Conservation (phyloP, 2,888 invertebrate species). For the Perizoma affinitatum region DNA sequence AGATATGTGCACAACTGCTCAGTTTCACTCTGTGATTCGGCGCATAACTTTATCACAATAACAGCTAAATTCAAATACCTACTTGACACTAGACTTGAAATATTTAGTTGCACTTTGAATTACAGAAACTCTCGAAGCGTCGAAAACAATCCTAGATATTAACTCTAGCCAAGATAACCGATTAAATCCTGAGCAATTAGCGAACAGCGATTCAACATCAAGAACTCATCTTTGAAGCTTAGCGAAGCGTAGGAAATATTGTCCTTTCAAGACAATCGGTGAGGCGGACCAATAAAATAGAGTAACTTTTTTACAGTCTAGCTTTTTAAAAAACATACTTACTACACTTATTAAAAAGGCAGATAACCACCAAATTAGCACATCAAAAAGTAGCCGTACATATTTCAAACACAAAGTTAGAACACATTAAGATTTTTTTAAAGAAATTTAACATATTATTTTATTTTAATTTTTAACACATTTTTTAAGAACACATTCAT, state of each 20-base stretch:
- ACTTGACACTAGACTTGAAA: neutral
- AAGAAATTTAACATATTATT: too few relatives aligned
- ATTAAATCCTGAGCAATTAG: conserved; percentile 11
- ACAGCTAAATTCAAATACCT: conserved; percentile 7
- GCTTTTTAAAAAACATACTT: too few relatives aligned
- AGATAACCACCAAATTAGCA: too few relatives aligned
- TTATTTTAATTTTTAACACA: too few relatives aligned
- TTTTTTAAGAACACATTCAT: too few relatives aligned
- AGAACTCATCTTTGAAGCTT: conserved; percentile 30
- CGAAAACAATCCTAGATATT: conserved; percentile 16
- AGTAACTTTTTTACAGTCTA: conserved; percentile 1
- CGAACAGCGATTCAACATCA: conserved; percentile 6
- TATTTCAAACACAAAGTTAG: too few relatives aligned
- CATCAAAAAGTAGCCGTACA: too few relatives aligned
- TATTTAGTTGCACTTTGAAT: neutral
- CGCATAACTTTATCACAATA: conserved; percentile 5
- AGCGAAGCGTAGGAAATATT: conserved; percentile 33
- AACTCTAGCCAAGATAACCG: conserved; percentile 11
- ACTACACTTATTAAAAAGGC: too few relatives aligned
- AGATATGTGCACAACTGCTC: conserved; percentile 46
- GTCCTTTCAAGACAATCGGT: conserved; percentile 48
- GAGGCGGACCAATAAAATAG: conserved; percentile 17
- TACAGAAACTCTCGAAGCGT: neutral
- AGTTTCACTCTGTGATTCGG: conserved; percentile 38
- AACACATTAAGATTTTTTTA: too few relatives aligned